These are phyloP conservation scores for Fregata magnificens DNA, from an alignment of 2,113 vertebrate genomes.

Conservation along the genomic window DNA sequence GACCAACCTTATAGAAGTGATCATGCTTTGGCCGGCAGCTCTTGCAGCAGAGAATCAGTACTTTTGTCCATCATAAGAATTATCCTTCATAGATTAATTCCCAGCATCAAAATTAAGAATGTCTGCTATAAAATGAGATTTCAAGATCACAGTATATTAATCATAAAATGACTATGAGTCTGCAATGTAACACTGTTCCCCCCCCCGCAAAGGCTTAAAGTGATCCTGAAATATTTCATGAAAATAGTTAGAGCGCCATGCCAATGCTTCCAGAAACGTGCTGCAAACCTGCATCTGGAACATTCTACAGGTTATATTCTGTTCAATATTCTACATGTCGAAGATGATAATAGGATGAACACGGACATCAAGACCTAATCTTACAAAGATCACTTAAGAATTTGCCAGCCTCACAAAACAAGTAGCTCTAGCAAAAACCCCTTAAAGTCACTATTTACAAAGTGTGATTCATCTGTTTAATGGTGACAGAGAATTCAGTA, in stretches of 20 bases:
- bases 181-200: neutral
- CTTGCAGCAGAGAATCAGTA: neutral
- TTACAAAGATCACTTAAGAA: neutral
- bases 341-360: neutral
- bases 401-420: neutral
- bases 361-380: neutral
- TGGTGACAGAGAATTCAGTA: constrained; percentile 37
- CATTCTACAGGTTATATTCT: neutral
- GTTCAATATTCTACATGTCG: neutral
- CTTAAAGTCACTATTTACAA: constrained; percentile 9
- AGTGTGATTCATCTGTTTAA: constrained; percentile 42
- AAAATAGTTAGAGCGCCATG: neutral
- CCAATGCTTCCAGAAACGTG: neutral
- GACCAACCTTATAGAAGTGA: neutral
- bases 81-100: neutral
- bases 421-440: neutral
- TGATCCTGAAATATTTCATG: neutral
- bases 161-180: neutral
- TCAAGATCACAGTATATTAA: neutral
- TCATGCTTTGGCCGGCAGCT: neutral
- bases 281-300: neutral
- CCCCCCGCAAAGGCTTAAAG: neutral
- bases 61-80: neutral
- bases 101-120: neutral
- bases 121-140: neutral